Conservation (phyloP, 2,113 vertebrate species). For the Plestiodon gilberti region DNA sequence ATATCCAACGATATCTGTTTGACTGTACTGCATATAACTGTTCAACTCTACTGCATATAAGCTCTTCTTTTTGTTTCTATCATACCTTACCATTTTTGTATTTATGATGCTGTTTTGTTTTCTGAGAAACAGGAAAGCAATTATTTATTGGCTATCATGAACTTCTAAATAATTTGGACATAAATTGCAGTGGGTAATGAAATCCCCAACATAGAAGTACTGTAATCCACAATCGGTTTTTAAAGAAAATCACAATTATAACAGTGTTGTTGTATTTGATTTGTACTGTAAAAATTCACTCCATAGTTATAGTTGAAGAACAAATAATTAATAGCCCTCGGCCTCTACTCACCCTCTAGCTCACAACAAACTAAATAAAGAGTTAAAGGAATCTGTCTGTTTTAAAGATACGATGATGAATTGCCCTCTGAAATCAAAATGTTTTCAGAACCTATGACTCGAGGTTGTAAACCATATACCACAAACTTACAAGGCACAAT, state of each 20-base stretch:
- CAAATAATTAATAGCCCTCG: conserved; percentile 43
- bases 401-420: conserved; percentile 56
- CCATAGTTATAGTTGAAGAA: conserved; percentile 69
- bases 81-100: conserved; percentile 90
- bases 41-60: conserved; percentile 45
- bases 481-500: conserved; percentile 21
- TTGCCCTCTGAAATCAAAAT: conserved; percentile 24
- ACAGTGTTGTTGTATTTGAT: conserved; percentile 66
- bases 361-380: conserved; percentile 12
- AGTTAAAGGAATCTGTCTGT: conserved; percentile 38
- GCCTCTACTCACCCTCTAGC: conserved; percentile 60
- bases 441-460: conserved; percentile 51
- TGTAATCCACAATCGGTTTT: conserved; percentile 74
- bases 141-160: conserved; percentile 72
- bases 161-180: conserved; percentile 71
- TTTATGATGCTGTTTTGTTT: conserved; percentile 74
- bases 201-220: conserved; percentile 71
- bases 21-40: no score
- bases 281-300: conserved; percentile 67
- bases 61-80: conserved; percentile 75
- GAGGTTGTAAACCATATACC: conserved; percentile 27
- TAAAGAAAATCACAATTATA: conserved; percentile 73
- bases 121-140: conserved; percentile 65
- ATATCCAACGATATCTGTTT: no score
- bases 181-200: conserved; percentile 76